Evolutionary conservation across 2,113 vertebrate species (phyloP), one percentile per base, ranked within the genome.

Genomic region (Stictonetta naevosa): DNA sequence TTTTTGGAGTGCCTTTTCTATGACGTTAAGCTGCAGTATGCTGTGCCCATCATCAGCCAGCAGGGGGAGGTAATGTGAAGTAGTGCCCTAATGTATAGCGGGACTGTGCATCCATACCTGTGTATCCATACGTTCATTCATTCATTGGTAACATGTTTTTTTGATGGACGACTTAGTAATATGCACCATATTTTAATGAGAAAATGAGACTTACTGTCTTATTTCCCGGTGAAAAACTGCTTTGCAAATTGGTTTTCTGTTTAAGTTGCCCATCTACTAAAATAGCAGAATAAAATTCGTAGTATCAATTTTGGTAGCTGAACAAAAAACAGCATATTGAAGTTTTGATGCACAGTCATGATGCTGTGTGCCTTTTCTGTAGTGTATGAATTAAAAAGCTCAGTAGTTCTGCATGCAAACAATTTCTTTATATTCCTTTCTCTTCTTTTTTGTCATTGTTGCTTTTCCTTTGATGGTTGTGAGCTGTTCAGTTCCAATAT

Each of bases 1-100:
- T 99, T 99, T 90, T 94, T 99, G 94, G 99, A 99, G 97, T 99
- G 99, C 97, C 98, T 99, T 67, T 99, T 99, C 97, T 98, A 98
- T 5, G 99, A 99, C 1, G 98, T 99, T 72, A 99, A 98, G 86
- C 98, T 99, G 92, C 99, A 99, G 91, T 99, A 99, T 10, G 99
- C 99, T 14, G 98, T 99, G 42, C 99, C 99, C 63, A 99, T 99
- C 97, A 99, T 99, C 98, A 99, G 99, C 98, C 99, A 99, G 94
- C 99, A 99, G 97, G 99, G 99, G 92, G 99, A 99, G 98, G 99
- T 99, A 97, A 98, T 88, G 16, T 13, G 18, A 42, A 59, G 25
- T 33, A 13, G n/a, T 10, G 38, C 33, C 20, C 16, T 21, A 4
- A 46, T 1, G 3, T 10, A 12, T 3, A 7, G 53, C 4, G 0